Conservation (phyloP, 2,888 invertebrate genomes). For the Saturnia japonica region DNA sequence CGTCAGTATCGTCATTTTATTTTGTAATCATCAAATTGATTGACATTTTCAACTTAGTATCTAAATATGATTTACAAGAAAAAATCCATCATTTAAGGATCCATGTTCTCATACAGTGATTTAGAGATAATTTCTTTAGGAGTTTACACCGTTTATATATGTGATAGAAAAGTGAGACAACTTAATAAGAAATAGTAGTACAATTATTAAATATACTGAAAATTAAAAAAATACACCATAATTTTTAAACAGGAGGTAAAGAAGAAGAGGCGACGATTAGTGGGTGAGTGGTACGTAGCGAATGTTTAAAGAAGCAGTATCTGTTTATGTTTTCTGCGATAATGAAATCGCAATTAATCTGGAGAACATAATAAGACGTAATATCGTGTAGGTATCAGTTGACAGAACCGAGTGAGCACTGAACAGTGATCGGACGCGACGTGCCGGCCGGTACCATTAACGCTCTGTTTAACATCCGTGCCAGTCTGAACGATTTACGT, state of each 20-base stretch:
- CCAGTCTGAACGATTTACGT: constrained; percentile 27
- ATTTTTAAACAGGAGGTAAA: not conserved
- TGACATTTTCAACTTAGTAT: too few relatives aligned
- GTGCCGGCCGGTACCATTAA: constrained; percentile 23
- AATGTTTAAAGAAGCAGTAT: not conserved
- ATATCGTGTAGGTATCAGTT: not conserved
- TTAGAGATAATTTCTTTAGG: too few relatives aligned
- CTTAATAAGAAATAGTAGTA: not conserved
- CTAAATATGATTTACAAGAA: too few relatives aligned
- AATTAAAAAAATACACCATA: not conserved
- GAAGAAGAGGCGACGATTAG: not conserved
- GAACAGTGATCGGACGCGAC: constrained; percentile 18
- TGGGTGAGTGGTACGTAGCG: not conserved
- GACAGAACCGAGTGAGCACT: constrained; percentile 2
- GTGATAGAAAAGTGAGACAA: not conserved
- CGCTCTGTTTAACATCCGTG: constrained; percentile 18
- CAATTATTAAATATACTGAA: not conserved
- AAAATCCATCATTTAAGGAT: too few relatives aligned
- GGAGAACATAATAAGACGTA: not conserved
- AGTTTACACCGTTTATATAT: not conserved
- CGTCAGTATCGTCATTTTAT: too few relatives aligned
- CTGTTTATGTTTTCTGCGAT: not conserved
- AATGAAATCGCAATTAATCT: not conserved
- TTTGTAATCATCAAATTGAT: too few relatives aligned
- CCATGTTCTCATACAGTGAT: too few relatives aligned